These are phyloP conservation scores for Mystacornis crossleyi DNA, from an alignment of 2,113 vertebrate species.

Conservation along the genomic window DNA sequence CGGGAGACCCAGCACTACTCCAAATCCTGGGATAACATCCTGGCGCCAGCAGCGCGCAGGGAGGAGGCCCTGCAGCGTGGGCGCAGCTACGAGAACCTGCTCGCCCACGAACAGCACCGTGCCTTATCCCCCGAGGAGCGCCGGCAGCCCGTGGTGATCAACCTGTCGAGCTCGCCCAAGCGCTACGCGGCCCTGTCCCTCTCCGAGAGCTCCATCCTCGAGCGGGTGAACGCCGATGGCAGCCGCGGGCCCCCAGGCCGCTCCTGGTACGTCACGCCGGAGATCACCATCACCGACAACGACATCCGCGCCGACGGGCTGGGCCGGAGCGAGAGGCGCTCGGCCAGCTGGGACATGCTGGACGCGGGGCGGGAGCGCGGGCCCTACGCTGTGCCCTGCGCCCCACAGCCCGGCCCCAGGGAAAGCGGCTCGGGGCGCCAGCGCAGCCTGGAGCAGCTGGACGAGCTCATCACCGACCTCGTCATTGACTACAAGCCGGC, in stretches of 20 bases:
- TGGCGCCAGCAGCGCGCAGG: slow-evolving; percentile 78
- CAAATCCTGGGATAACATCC: slow-evolving; percentile 96
- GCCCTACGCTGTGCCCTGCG: background rate
- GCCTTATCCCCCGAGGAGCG: slow-evolving; percentile 78
- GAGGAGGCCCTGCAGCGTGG: slow-evolving; percentile 85
- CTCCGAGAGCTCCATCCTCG: slow-evolving; percentile 90
- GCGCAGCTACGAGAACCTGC: slow-evolving; percentile 92
- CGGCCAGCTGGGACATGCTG: slow-evolving; percentile 81
- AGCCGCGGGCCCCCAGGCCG: slow-evolving; percentile 74
- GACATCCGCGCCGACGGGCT: slow-evolving; percentile 81
- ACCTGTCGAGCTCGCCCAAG: slow-evolving; percentile 92
- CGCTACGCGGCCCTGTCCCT: slow-evolving; percentile 93
- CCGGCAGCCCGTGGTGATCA: slow-evolving; percentile 89
- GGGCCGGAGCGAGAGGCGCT: slow-evolving; percentile 74
- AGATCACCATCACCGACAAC: slow-evolving; percentile 97
- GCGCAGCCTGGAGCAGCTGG: slow-evolving; percentile 93
- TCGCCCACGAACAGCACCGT: slow-evolving; percentile 78
- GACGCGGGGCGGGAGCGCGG: slow-evolving; percentile 50
- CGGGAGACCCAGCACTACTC: slow-evolving; percentile 88
- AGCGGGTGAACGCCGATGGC: slow-evolving; percentile 77
- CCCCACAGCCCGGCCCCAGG: slow-evolving; percentile 44
- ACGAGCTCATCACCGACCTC: slow-evolving; percentile 91
- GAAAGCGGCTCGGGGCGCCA: slow-evolving; percentile 80
- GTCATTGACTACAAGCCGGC: slow-evolving; percentile 92
- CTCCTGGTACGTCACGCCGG: slow-evolving; percentile 92